Conservation (phyloP, 2,113 vertebrate genomes). For the Oncorhynchus keta region DNA sequence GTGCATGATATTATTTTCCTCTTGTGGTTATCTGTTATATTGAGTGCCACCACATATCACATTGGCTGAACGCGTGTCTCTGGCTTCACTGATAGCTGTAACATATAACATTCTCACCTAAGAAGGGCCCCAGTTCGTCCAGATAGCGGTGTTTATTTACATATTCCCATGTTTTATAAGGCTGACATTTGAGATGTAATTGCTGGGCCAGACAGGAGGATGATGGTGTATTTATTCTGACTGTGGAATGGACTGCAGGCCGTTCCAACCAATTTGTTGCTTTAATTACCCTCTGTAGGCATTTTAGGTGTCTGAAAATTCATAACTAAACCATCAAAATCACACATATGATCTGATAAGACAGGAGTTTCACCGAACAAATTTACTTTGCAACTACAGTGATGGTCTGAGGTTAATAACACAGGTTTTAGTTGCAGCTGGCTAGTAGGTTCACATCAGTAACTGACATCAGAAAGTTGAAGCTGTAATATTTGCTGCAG, state of each 20-base stretch:
- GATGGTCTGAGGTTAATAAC: too few relatives aligned
- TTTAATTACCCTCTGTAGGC: not conserved
- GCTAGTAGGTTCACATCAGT: too few relatives aligned
- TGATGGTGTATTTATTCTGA: not conserved
- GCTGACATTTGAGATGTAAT: conserved; percentile 17
- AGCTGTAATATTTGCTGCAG: too few relatives aligned
- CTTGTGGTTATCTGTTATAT: not conserved
- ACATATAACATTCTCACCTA: not conserved
- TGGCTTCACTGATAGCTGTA: conserved; percentile 25
- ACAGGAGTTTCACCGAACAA: too few relatives aligned
- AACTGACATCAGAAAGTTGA: too few relatives aligned
- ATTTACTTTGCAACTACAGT: too few relatives aligned
- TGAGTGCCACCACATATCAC: conserved; percentile 16
- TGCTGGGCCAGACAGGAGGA: not conserved
- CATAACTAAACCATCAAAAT: too few relatives aligned
- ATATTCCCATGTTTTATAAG: conserved; percentile 10
- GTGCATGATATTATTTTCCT: conserved; percentile 24
- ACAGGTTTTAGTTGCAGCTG: too few relatives aligned
- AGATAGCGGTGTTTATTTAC: conserved; percentile 12
- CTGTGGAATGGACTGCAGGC: not conserved
- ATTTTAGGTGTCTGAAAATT: conserved; percentile 3
- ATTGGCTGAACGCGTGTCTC: not conserved
- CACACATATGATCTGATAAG: too few relatives aligned
- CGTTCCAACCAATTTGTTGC: not conserved
- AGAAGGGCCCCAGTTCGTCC: not conserved